phyloP scores from a whole-genome alignment of 1,140 invertebrate genomes.

The Solenopsis invicta region DNA sequence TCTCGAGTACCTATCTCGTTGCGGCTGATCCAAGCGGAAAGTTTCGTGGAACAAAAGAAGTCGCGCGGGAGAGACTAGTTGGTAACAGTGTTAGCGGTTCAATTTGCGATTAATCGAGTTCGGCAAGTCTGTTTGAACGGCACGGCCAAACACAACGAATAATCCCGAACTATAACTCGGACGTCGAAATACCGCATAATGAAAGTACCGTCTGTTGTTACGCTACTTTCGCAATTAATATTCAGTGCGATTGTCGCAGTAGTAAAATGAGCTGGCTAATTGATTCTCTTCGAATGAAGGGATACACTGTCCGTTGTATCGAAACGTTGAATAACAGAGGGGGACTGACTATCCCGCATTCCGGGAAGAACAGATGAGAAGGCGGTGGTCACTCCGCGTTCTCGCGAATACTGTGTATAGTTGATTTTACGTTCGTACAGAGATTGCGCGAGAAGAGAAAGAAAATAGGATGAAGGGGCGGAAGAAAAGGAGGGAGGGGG shows the following conservation, averaged over 20 bases:
- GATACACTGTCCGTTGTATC: neutral
- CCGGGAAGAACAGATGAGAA: slow-evolving; percentile 11
- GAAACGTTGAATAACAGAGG: slow-evolving; percentile 2
- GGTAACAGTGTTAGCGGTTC: slow-evolving; percentile 58
- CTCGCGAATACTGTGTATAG: slow-evolving; percentile 59
- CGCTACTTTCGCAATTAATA: slow-evolving; percentile 9
- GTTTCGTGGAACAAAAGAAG: slow-evolving; percentile 53
- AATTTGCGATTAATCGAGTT: slow-evolving; percentile 62
- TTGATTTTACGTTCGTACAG: slow-evolving; percentile 71
- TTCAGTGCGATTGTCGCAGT: slow-evolving; percentile 3
- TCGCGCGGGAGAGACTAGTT: slow-evolving; percentile 16
- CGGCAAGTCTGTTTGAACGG: slow-evolving; percentile 32
- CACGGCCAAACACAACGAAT: slow-evolving; percentile 16
- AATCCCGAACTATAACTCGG: slow-evolving; percentile 17
- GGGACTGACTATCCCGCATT: neutral
- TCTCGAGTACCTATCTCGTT: slow-evolving; percentile 46
- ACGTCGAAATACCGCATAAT: slow-evolving; percentile 36
- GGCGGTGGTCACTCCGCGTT: slow-evolving; percentile 34
- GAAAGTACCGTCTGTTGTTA: slow-evolving; percentile 12
- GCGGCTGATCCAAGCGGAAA: slow-evolving; percentile 57
- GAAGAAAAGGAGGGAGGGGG: neutral
- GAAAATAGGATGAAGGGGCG: slow-evolving; percentile 21
- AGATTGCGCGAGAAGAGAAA: slow-evolving; percentile 24
- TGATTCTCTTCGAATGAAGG: slow-evolving; percentile 14
- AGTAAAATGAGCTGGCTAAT: slow-evolving; percentile 19